phyloP scores from a whole-genome alignment of 2,797 vertebrate species.

The Sphaeramia orbicularis region DNA sequence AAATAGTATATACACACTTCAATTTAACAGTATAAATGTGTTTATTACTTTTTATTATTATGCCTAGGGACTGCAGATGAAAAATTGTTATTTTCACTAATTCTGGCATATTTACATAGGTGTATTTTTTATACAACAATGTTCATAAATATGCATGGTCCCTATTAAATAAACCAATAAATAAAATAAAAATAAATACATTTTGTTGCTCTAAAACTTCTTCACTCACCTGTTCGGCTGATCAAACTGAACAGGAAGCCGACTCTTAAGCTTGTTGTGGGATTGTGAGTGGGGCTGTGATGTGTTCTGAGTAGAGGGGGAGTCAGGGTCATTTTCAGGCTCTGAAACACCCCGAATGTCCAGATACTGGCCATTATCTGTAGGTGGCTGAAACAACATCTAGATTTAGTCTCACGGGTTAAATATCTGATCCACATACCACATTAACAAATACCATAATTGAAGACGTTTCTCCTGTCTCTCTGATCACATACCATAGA shows the following conservation, averaged over 20 bases:
- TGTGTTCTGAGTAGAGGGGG: constrained; percentile 75
- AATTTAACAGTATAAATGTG: not conserved
- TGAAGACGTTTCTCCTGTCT: not conserved
- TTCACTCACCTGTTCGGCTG: constrained; percentile 93
- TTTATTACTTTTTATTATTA: too few species aligned
- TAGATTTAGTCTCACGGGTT: not conserved
- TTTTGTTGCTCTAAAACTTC: not conserved
- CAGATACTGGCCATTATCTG: constrained; percentile 90
- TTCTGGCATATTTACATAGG: too few species aligned
- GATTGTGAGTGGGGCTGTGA: constrained; percentile 82
- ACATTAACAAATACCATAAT: not conserved
- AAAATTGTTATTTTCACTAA: too few species aligned
- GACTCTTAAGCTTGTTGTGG: constrained; percentile 85
- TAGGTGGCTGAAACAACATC: constrained; percentile 69
- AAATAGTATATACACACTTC: not conserved
- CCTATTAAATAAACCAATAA: too few species aligned
- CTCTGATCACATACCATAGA: constrained; percentile 60
- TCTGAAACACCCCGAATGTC: constrained; percentile 85
- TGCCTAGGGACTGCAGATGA: too few species aligned
- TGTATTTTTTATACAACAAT: too few species aligned
- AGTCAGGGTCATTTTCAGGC: constrained; percentile 66
- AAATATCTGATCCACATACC: not conserved
- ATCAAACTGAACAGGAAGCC: constrained; percentile 89
- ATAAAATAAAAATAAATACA: too few species aligned
- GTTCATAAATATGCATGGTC: too few species aligned